A percentile compares a stretch with the other conserved stretches of the same genome.
phyloP scores from a whole-genome alignment of 2,797 vertebrate genomes.

The Spheniscus humboldti region DNA sequence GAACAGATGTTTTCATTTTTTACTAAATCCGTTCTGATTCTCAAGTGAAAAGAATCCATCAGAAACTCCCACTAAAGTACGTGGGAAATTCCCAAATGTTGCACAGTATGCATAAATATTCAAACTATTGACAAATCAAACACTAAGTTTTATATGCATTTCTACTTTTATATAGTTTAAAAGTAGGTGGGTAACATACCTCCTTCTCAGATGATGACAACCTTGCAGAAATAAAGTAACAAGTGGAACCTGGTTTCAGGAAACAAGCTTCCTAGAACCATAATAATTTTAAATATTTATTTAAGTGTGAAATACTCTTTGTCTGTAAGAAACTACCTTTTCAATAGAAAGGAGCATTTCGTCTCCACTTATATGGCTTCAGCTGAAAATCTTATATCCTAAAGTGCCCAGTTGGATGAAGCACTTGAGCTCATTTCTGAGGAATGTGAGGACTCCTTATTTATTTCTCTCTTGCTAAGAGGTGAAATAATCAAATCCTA shows the following conservation, averaged over 20 bases:
- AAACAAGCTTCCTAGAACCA: background rate
- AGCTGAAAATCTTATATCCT: background rate
- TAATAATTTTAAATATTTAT: background rate
- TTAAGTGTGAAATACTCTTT: background rate
- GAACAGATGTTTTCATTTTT: background rate
- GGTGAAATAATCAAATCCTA: background rate
- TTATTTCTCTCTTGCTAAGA: background rate
- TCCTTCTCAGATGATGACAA: background rate
- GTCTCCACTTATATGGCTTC: background rate
- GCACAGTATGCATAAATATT: background rate
- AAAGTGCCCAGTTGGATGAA: background rate
- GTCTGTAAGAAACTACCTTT: background rate
- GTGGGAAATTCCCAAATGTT: background rate
- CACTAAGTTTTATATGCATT: background rate
- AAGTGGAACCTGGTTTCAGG: background rate
- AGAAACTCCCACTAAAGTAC: background rate
- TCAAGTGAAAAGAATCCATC: background rate
- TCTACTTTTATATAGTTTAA: background rate
- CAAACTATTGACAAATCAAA: background rate
- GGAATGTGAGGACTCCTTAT: background rate
- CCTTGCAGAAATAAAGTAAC: background rate
- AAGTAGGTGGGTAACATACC: background rate
- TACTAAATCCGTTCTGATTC: background rate
- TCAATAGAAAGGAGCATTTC: background rate
- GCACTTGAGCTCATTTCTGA: background rate